These are phyloP conservation scores for Brachyistius frenatus DNA, from an alignment of 2,113 vertebrate species.

Conservation along the genomic window DNA sequence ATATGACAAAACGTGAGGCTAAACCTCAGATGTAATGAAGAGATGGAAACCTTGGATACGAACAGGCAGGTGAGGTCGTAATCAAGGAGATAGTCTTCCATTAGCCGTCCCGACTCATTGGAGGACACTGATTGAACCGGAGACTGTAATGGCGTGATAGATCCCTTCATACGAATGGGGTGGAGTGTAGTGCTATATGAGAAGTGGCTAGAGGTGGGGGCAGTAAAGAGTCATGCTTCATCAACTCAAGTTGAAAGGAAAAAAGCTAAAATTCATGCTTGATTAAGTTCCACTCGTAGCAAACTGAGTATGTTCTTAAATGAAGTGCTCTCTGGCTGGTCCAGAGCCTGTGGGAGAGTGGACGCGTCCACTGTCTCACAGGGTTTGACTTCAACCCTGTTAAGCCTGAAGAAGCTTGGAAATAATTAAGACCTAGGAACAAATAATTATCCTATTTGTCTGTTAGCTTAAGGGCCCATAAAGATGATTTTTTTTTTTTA, in stretches of 20 bases:
- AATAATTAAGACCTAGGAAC: slow-evolving; percentile 44
- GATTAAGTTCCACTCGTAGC: slow-evolving; percentile 64
- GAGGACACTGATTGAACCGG: slow-evolving; percentile 63
- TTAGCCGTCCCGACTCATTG: slow-evolving; percentile 50
- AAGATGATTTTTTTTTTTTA: slow-evolving; percentile 32
- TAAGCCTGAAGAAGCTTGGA: slow-evolving; percentile 23
- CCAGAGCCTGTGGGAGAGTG: slow-evolving; percentile 38
- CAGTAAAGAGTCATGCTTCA: slow-evolving; percentile 75
- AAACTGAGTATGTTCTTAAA: slow-evolving; percentile 59
- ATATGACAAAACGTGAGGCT: slow-evolving; percentile 47
- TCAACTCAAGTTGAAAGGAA: slow-evolving; percentile 71
- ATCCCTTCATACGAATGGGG: slow-evolving; percentile 36
- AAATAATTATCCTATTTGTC: slow-evolving; percentile 26
- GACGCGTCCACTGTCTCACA: slow-evolving; percentile 22
- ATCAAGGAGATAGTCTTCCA: slow-evolving; percentile 54
- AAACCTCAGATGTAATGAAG: slow-evolving; percentile 48
- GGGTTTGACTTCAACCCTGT: slow-evolving; percentile 28
- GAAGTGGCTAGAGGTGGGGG: slow-evolving; percentile 51
- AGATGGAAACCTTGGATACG: slow-evolving; percentile 54
- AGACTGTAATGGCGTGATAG: slow-evolving; percentile 52
- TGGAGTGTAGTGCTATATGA: slow-evolving; percentile 47
- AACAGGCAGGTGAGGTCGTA: slow-evolving; percentile 53
- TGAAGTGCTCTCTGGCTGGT: slow-evolving; percentile 52
- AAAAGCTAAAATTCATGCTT: slow-evolving; percentile 73
- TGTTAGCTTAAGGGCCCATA: slow-evolving; percentile 31